Percentiles rank a stretch among this genome's conserved stretches.
These are phyloP conservation scores for Mus spretus DNA, from an alignment of 2,797 vertebrate genomes.

Conservation along the genomic window DNA sequence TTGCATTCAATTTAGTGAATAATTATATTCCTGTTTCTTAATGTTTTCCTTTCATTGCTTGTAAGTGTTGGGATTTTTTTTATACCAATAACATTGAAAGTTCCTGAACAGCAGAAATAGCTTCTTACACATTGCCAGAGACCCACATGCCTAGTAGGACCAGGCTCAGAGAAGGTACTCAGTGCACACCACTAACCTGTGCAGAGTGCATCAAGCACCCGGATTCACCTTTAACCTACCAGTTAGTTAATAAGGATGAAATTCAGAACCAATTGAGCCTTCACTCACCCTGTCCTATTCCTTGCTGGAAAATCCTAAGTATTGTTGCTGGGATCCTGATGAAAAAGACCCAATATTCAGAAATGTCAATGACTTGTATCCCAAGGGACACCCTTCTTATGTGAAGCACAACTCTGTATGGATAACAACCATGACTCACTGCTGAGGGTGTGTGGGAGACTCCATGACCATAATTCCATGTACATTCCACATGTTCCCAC, in stretches of 20 bases:
- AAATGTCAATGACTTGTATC: not conserved
- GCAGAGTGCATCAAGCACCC: not conserved
- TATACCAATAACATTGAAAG: conserved; percentile 28
- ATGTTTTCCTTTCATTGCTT: conserved; percentile 60
- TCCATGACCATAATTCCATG: not conserved
- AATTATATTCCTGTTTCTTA: conserved; percentile 49
- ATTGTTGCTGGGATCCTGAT: not conserved
- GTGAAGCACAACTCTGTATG: conserved; percentile 23
- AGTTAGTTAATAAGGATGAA: not conserved
- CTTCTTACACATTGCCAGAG: not conserved
- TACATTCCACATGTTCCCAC: conserved; percentile 51
- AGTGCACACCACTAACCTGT: not conserved
- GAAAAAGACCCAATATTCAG: conserved; percentile 5
- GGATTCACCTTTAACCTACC: not conserved
- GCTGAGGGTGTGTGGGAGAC: not conserved
- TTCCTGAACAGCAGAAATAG: conserved; percentile 17
- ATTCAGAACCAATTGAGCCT: not conserved
- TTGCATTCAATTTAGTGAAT: conserved; percentile 60
- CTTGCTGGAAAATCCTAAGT: not conserved
- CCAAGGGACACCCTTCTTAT: not conserved
- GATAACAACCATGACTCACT: conserved; percentile 63
- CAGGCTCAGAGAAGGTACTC: not conserved
- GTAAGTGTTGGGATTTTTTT: not conserved
- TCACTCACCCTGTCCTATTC: not conserved
- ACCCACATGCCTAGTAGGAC: not conserved